Conservation (phyloP, 2,888 invertebrate species). For the Spisula solida region DNA sequence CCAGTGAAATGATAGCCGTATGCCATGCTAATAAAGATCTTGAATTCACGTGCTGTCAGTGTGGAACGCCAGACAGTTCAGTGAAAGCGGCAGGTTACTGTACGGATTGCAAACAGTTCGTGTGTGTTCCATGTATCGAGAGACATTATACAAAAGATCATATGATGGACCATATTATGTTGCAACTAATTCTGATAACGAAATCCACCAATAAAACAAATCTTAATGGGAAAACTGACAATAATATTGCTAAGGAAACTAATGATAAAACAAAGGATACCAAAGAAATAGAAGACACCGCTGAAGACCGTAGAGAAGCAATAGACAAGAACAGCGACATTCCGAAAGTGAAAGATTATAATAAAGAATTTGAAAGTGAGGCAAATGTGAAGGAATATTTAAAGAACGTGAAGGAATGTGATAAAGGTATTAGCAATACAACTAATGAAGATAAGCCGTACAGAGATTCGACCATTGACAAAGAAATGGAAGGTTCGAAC, state of each 20-base stretch:
- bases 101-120: conserved; percentile 17
- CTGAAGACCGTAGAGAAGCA: background rate
- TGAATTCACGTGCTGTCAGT: background rate
- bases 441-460: background rate
- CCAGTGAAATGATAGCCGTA: background rate
- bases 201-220: background rate
- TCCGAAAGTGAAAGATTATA: background rate
- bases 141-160: background rate
- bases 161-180: background rate
- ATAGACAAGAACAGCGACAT: background rate
- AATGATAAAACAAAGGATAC: background rate
- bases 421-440: too few relatives aligned
- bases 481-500: background rate
- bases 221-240: background rate
- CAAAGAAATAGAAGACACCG: background rate
- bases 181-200: background rate
- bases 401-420: too few relatives aligned
- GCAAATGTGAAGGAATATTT: too few relatives aligned
- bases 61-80: background rate
- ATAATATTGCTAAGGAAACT: background rate
- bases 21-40: background rate
- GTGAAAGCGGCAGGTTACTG: conserved; percentile 14
- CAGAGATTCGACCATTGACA: background rate
- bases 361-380: background rate
- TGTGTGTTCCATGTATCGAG: background rate